A percentile compares a stretch with the other conserved stretches of the same genome.
phyloP scores from a whole-genome alignment of 2,888 invertebrate species.

The Drosophila silvestris region DNA sequence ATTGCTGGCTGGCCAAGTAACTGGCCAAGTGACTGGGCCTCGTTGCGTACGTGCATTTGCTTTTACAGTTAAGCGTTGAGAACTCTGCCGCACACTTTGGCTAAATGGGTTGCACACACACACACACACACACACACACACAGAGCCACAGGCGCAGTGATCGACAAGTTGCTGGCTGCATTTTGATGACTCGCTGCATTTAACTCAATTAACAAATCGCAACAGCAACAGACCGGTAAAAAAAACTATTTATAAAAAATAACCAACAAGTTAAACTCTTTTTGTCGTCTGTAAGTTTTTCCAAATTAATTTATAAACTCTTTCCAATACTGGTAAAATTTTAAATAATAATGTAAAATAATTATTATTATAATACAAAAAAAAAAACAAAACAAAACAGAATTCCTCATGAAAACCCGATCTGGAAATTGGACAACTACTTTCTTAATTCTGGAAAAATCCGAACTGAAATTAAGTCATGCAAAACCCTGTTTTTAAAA shows the following conservation, averaged over 20 bases:
- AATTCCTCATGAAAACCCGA: too few relatives aligned
- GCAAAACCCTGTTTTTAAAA: too few relatives aligned
- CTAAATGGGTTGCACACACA: constrained; percentile 68
- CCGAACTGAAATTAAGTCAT: too few relatives aligned
- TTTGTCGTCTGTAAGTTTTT: too few relatives aligned
- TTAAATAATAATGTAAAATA: too few relatives aligned
- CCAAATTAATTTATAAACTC: too few relatives aligned
- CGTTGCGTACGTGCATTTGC: constrained; percentile 71
- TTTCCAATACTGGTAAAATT: too few relatives aligned
- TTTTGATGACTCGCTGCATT: constrained; percentile 77
- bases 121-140: constrained; percentile 8
- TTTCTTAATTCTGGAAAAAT: too few relatives aligned
- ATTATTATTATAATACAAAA: too few relatives aligned
- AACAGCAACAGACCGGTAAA: constrained; percentile 44
- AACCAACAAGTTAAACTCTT: too few relatives aligned
- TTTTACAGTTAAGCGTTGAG: constrained; percentile 70
- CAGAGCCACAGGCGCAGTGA: neutral
- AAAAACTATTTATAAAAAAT: constrained; percentile 45
- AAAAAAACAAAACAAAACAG: too few relatives aligned
- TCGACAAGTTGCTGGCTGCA: constrained; percentile 56
- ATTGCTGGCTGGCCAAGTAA: constrained; percentile 37
- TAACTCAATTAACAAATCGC: constrained; percentile 81
- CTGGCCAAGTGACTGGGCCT: constrained; percentile 23
- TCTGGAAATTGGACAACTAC: too few relatives aligned
- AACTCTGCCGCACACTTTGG: constrained; percentile 57